Conservation (phyloP, 23 tunicate species). For the Styela clava region DNA sequence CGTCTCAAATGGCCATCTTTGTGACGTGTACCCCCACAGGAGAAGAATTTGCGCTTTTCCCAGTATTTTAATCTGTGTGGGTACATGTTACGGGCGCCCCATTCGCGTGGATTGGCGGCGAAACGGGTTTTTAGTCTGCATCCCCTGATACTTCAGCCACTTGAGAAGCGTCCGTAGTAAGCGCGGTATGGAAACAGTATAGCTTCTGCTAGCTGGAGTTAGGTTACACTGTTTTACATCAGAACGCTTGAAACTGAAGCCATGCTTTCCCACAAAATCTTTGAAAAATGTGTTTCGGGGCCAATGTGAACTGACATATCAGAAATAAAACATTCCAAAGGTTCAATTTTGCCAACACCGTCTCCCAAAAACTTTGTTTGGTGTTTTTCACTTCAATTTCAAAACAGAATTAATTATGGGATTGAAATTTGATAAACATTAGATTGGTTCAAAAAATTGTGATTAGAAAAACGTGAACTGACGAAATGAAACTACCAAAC, state of each 20-base stretch:
- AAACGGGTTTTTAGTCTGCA: background rate
- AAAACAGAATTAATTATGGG: no score
- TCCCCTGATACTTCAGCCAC: background rate
- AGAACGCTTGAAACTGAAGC: constrained; percentile 4
- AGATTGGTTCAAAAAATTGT: no score
- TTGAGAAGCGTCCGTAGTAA: background rate
- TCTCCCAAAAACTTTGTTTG: no score
- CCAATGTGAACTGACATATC: no score
- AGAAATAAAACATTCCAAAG: no score
- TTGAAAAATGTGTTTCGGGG: background rate
- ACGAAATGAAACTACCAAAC: no score
- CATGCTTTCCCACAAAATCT: background rate
- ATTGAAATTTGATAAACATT: no score
- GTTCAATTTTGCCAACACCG: no score
- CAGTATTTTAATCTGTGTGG: background rate
- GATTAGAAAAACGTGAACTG: no score
- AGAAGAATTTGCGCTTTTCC: background rate
- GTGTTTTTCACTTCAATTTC: no score
- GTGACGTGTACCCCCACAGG: background rate
- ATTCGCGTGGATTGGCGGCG: constrained; percentile 5
- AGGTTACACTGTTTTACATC: constrained; percentile 10
- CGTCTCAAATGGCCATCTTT: constrained; percentile 6
- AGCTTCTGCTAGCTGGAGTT: constrained; percentile 3
- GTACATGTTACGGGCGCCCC: background rate
- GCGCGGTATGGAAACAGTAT: background rate